Percentiles rank a stretch among this genome's conserved stretches.
Evolutionary conservation across 2,797 vertebrate genomes (phyloP).

Genomic region (Diplodus puntazzo): DNA sequence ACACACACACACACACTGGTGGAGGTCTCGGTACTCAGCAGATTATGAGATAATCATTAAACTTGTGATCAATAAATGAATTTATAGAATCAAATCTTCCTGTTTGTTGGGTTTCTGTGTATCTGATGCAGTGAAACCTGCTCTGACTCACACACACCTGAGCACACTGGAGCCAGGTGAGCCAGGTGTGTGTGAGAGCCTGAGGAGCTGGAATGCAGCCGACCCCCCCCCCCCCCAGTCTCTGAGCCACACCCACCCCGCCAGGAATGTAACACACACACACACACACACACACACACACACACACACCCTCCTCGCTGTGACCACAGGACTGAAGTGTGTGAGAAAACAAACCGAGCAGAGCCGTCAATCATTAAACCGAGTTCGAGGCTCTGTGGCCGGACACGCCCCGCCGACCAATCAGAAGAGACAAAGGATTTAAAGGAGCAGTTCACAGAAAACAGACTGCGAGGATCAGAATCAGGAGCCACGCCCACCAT

Average conservation of each 20-base stretch:
- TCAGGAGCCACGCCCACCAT: not conserved
- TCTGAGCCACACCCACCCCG: constrained; percentile 41
- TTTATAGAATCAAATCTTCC: no score
- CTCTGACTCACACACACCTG: constrained; percentile 4
- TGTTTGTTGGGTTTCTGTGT: no score
- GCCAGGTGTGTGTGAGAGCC: constrained; percentile 25
- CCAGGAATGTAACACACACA: constrained; percentile 40
- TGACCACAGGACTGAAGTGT: constrained; percentile 15
- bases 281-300: constrained; percentile 35
- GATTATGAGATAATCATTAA: no score
- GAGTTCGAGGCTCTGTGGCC: constrained; percentile 33
- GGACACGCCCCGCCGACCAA: constrained; percentile 34
- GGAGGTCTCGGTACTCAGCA: no score
- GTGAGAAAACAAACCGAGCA: constrained; percentile 32
- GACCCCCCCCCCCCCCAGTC: not conserved
- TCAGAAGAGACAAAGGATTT: constrained; percentile 24
- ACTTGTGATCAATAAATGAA: no score
- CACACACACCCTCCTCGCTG: constrained; percentile 4
- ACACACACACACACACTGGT: no score
- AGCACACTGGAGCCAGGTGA: constrained; percentile 24
- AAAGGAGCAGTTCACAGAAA: constrained; percentile 4
- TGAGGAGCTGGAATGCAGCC: constrained; percentile 46
- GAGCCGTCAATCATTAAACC: constrained; percentile 61
- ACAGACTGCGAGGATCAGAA: not conserved
- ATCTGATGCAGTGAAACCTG: constrained; percentile 4